phyloP scores from a whole-genome alignment of 2,888 invertebrate species.

The Agrochola lychnidis region DNA sequence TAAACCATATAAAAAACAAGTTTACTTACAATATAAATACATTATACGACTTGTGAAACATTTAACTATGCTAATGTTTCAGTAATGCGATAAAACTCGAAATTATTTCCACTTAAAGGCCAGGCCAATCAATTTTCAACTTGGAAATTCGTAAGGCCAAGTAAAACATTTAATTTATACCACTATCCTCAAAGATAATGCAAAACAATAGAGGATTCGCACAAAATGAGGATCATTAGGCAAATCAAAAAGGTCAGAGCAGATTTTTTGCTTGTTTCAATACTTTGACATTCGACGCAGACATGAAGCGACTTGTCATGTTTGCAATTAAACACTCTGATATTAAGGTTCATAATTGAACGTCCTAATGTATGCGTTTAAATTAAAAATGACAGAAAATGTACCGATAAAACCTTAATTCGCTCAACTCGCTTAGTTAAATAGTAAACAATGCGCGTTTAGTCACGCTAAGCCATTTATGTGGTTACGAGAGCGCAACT shows the following conservation, averaged over 20 bases:
- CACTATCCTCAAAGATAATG: not conserved
- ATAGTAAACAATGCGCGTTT: conserved; percentile 26
- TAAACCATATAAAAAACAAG: not conserved
- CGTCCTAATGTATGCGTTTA: not conserved
- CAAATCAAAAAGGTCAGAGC: not conserved
- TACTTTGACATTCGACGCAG: too few species aligned
- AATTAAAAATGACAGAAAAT: not conserved
- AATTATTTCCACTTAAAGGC: not conserved
- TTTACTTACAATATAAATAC: not conserved
- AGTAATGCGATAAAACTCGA: not conserved
- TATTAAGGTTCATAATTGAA: conserved; percentile 1
- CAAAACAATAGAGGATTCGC: not conserved
- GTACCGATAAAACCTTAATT: conserved; percentile 5
- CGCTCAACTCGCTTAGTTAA: conserved; percentile 23
- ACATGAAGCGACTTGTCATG: not conserved
- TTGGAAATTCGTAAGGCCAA: not conserved
- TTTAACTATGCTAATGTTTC: conserved; percentile 5
- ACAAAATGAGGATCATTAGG: not conserved
- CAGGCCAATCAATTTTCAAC: not conserved
- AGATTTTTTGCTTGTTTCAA: not conserved
- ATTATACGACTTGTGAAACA: not conserved
- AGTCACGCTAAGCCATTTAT: conserved; percentile 36
- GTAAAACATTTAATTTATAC: not conserved
- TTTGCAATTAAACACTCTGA: not conserved
- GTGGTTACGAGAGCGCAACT: conserved; percentile 13